phyloP scores from a whole-genome alignment of 2,888 invertebrate species.

The Agrotis exclamationis region DNA sequence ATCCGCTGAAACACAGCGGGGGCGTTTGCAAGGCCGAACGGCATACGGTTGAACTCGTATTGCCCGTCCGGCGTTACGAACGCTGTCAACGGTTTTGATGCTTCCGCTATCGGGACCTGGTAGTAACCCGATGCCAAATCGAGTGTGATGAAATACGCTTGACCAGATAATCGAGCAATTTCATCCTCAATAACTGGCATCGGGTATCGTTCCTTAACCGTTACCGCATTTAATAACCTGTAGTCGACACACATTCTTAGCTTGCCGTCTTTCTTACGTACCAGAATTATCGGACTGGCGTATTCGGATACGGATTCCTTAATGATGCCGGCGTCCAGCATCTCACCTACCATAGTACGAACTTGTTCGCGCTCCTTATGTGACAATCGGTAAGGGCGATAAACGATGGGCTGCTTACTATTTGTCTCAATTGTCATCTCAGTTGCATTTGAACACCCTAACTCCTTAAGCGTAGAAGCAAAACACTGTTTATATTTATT shows the following conservation, averaged over 20 bases:
- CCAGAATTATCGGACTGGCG: background rate
- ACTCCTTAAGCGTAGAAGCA: background rate
- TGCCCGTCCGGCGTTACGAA: conserved; percentile 72
- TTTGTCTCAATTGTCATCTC: conserved; percentile 1
- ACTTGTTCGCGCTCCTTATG: conserved; percentile 1
- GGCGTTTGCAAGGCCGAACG: conserved; percentile 56
- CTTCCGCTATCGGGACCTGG: conserved; percentile 14
- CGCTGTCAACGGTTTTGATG: conserved; percentile 61
- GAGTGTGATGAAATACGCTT: background rate
- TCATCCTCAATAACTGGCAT: conserved; percentile 6
- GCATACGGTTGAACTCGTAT: conserved; percentile 75
- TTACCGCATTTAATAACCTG: too few species aligned
- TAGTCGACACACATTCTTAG: background rate
- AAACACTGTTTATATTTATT: background rate
- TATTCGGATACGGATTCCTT: background rate
- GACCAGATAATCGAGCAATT: background rate
- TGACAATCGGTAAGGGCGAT: background rate
- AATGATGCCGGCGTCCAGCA: background rate
- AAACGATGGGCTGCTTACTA: background rate
- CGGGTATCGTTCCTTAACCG: background rate
- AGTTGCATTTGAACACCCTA: background rate
- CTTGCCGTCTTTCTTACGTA: conserved; percentile 1
- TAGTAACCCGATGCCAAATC: conserved; percentile 16
- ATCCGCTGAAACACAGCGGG: conserved; percentile 49
- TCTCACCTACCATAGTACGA: background rate